These are phyloP conservation scores for Erythrocercus mccallii DNA, from an alignment of 2,113 vertebrate genomes.

Conservation along the genomic window DNA sequence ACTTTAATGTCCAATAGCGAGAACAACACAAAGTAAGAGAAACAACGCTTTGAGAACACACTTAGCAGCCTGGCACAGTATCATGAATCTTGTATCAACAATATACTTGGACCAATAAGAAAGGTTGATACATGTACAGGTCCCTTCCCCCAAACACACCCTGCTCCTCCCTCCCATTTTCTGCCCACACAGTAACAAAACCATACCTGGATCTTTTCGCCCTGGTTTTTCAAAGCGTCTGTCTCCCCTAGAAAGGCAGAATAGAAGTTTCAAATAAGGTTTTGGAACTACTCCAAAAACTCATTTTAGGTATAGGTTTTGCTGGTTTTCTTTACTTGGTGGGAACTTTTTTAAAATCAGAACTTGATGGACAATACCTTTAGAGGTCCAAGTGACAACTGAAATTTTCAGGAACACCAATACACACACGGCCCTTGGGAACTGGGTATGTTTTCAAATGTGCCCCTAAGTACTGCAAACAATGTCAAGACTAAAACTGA, in stretches of 20 bases:
- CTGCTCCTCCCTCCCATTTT: slow-evolving; percentile 47
- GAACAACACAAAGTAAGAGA: background rate
- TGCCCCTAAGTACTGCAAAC: background rate
- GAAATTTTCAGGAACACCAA: background rate
- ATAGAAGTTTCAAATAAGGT: slow-evolving; percentile 59
- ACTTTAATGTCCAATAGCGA: background rate
- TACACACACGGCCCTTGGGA: background rate
- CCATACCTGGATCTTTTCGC: slow-evolving; percentile 97
- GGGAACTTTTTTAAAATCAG: background rate
- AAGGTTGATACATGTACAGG: background rate
- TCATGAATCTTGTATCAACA: background rate
- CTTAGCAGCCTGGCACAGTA: background rate
- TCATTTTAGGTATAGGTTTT: background rate
- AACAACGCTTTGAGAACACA: background rate
- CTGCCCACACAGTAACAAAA: slow-evolving; percentile 55
- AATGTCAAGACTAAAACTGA: background rate
- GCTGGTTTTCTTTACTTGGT: background rate
- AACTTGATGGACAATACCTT: background rate
- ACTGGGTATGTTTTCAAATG: background rate
- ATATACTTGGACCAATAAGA: background rate
- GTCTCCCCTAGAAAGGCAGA: slow-evolving; percentile 85
- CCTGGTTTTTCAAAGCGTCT: slow-evolving; percentile 98
- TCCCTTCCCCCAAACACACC: background rate
- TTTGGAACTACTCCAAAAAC: background rate
- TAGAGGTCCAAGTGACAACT: background rate